These are phyloP conservation scores for Drosophila pruinosa DNA, from an alignment of 1,140 invertebrate genomes.

Conservation along the genomic window DNA sequence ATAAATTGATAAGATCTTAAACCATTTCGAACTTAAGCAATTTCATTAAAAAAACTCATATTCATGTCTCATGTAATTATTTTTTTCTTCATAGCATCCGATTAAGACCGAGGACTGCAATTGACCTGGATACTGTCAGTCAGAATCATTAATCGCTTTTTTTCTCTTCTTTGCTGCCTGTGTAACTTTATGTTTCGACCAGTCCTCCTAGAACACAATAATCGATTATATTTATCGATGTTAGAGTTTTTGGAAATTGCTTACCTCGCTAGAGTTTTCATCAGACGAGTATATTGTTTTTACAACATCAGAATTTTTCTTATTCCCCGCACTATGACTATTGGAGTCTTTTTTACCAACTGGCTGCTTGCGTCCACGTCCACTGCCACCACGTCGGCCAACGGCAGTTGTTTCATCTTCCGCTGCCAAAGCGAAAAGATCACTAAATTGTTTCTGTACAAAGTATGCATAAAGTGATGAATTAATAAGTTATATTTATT, in stretches of 20 bases:
- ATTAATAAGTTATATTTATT: not conserved
- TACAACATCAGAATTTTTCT: constrained; percentile 73
- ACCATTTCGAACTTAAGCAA: constrained; percentile 43
- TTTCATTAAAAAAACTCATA: constrained; percentile 58
- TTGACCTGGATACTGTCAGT: constrained; percentile 70
- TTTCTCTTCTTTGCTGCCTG: constrained; percentile 78
- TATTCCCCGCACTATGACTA: constrained; percentile 70
- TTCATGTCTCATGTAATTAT: constrained; percentile 46
- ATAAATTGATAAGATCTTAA: constrained; percentile 48
- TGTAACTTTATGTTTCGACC: constrained; percentile 75
- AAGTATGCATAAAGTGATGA: not conserved
- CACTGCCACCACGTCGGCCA: constrained; percentile 74
- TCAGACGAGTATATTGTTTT: constrained; percentile 80
- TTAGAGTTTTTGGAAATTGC: not conserved
- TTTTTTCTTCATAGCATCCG: constrained; percentile 46
- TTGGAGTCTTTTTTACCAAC: constrained; percentile 76
- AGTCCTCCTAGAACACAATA: constrained; percentile 68
- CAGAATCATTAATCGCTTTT: constrained; percentile 80
- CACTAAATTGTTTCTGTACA: constrained; percentile 92
- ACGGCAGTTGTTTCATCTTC: constrained; percentile 88
- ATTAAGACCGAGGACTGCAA: constrained; percentile 16
- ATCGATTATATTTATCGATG: not conserved
- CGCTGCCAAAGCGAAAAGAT: constrained; percentile 95
- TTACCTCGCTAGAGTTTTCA: constrained; percentile 79
- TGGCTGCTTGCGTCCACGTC: constrained; percentile 76